A percentile compares a stretch with the other conserved stretches of the same genome.
Evolutionary conservation across 2,888 invertebrate genomes (phyloP).

Genomic region (Epicampocera succincta): DNA sequence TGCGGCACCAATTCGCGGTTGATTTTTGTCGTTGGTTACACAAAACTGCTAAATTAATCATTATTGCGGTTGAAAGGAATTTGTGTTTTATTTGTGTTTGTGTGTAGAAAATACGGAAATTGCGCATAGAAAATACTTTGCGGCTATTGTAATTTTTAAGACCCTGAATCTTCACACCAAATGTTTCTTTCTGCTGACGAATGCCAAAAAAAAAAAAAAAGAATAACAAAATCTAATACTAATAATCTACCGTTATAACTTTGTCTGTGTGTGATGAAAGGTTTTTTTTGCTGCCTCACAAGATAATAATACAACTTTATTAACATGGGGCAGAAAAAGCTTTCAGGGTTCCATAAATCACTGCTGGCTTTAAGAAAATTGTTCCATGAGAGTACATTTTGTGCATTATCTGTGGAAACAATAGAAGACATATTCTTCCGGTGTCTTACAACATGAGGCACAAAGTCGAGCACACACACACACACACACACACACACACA

Average conservation of each 20-base stretch:
- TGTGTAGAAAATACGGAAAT: too few relatives aligned
- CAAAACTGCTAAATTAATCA: too few relatives aligned
- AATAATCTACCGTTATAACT: constrained; percentile 1
- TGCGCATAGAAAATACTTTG: too few relatives aligned
- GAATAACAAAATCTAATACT: too few relatives aligned
- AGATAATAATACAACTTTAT: constrained; percentile 19
- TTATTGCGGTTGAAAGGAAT: too few relatives aligned
- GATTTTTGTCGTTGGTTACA: too few relatives aligned
- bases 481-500: constrained; percentile 15
- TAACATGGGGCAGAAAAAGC: neutral
- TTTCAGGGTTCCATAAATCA: constrained; percentile 54
- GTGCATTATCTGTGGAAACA: constrained; percentile 45
- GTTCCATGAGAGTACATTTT: constrained; percentile 4
- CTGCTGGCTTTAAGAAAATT: constrained; percentile 24
- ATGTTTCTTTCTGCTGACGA: too few relatives aligned
- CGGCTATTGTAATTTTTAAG: too few relatives aligned
- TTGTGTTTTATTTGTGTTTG: too few relatives aligned
- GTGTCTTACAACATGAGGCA: constrained; percentile 63
- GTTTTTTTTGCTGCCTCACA: neutral
- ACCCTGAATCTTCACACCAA: too few relatives aligned
- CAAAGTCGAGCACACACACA: constrained; percentile 43
- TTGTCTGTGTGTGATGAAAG: constrained; percentile 11
- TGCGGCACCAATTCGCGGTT: too few relatives aligned
- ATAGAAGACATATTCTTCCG: constrained; percentile 65
- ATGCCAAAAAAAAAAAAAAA: too few relatives aligned